Evolutionary conservation across 2,888 invertebrate species (phyloP), one percentile per base, ranked within the genome.

Genomic region (Microchrysa polita): DNA sequence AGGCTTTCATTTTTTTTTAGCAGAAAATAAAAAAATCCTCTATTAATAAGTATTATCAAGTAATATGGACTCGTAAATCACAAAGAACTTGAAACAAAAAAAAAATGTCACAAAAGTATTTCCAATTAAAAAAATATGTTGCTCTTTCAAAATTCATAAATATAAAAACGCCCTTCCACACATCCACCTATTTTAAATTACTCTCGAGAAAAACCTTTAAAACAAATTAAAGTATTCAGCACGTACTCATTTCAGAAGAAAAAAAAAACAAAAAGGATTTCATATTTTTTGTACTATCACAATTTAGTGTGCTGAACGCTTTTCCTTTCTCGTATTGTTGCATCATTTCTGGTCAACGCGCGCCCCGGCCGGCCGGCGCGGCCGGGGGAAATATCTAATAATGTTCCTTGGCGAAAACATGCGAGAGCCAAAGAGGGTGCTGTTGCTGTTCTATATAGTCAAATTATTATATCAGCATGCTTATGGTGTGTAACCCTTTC

Each of bases 401-500:
- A 65, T 34, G 48, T 18, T 44, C 65, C 2, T 18, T 22, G 12
- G n/a, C n/a, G 20, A n/a, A 65, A 65, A 20, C 48, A 22, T 48
- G 48, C 44, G 27, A 34, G n/a, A n/a, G n/a, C n/a, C n/a, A n/a
- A n/a, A n/a, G 27, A 65, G 65, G 65, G 65, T 65, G 65, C 7
- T 65, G 65, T n/a, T n/a, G n/a, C n/a, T n/a, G n/a, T n/a, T n/a
- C n/a, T n/a, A n/a, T n/a, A n/a, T 48, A 65, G 44, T 65, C 48
- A 65, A 65, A 65, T 65, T 65, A 65, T 65, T 65, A 65, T 48
- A 34, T 48, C 48, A 44, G 34, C 27, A 34, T 34, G 27, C 4
- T 61, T 59, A 27, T 67, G n/a, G n/a, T n/a, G n/a, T 53, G 69
- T 69, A 55, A 69, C 55, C 69, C 69, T 55, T 69, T 69, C 55